Evolutionary conservation across 2,797 vertebrate genomes (phyloP), one percentile per base, ranked within the genome.

Genomic region (Hipposideros larvatus): DNA sequence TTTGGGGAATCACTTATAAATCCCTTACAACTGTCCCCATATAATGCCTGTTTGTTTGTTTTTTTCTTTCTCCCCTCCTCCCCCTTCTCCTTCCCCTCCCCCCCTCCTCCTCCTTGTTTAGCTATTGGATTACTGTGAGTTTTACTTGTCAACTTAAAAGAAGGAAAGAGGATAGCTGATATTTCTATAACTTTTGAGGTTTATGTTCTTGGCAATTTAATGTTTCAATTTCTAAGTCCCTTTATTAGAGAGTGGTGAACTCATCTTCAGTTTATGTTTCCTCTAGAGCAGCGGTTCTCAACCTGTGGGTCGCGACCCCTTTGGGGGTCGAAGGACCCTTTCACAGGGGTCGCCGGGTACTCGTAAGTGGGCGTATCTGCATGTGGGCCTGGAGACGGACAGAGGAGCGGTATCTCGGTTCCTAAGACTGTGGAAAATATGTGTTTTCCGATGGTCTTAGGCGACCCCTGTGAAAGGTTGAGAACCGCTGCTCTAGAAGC

Each of bases 141-240:
- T 83, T 95, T 87, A 61, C 43, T 94, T 89, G 18, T 46, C 34
- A 78, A 19, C 9, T 48, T 61, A 55, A 86, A 78, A 90, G 77
- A 46, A 19, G 55, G 51, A 57, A n/a, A 70, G 46, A 90, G 28
- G 78, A 66, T 59, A 70, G n/a, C 43, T 75, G 37, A 41, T 57
- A 24, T 84, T 93, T 57, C 59, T 88, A 28, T n/a, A 68, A 34
- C 11, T 90, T 74, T 79, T 79, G 55, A 63, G 26, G n/a, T 74
- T 91, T 31, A 53, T 89, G 77, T 96, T n/a, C 46, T 71, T 89
- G 65, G 34, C 13, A 37, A 59, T 46, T 71, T 22, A 71, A 6
- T 53, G 19, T 88, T 51, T 91, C 68, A 46, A 43, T 4, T 26
- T 93, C 55, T 75, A 10, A 37, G 6, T 19, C 14, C 13, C 7